These are phyloP conservation scores for Nesidiocoris tenuis DNA, from an alignment of 2,888 invertebrate genomes.

Conservation along the genomic window DNA sequence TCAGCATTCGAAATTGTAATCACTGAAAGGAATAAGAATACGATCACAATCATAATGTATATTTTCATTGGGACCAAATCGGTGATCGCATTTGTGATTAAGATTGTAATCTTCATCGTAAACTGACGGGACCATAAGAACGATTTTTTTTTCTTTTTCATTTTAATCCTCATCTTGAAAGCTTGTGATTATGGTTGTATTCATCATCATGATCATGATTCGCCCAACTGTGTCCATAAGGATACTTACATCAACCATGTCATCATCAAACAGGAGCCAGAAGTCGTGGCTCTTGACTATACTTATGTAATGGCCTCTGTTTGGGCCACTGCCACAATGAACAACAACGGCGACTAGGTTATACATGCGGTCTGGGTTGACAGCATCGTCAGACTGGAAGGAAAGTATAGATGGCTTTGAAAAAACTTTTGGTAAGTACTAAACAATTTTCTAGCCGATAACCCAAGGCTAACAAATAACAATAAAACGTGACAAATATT, in stretches of 20 bases:
- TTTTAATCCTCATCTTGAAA: no score
- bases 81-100: no score
- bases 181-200: no score
- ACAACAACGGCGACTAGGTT: slow-evolving; percentile 99
- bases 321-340: slow-evolving; percentile 98
- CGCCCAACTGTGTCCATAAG: no score
- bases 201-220: no score
- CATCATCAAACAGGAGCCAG: slow-evolving; percentile 99
- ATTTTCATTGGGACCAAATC: no score
- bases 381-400: slow-evolving; percentile 92
- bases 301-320: slow-evolving; percentile 98
- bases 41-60: no score
- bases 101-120: no score
- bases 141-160: no score
- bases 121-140: no score
- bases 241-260: slow-evolving; percentile 96
- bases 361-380: slow-evolving; percentile 96
- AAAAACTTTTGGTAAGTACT: not conserved
- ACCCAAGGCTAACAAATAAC: not conserved
- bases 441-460: not conserved
- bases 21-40: no score
- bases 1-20: no score
- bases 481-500: not conserved
- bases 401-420: not conserved
- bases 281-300: slow-evolving; percentile 99